Percentiles rank a stretch among this genome's conserved stretches.
These are phyloP conservation scores for Gouania willdenowi DNA, from an alignment of 2,797 vertebrate genomes.

Conservation along the genomic window DNA sequence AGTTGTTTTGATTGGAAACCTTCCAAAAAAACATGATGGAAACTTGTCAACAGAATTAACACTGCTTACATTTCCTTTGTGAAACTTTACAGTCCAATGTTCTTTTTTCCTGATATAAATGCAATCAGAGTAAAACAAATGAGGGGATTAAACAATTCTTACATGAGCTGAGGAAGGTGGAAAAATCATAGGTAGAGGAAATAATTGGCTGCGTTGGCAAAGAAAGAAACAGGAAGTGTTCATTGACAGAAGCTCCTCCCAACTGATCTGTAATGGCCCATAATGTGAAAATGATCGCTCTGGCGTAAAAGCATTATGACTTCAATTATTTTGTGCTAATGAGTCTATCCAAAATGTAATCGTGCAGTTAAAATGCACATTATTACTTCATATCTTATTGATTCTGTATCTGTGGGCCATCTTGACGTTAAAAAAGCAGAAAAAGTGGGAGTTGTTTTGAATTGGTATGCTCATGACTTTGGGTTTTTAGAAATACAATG, in stretches of 20 bases:
- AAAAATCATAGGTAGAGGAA: slow-evolving; percentile 42
- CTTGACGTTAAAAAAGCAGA: slow-evolving; percentile 53
- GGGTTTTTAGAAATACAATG: slow-evolving; percentile 81
- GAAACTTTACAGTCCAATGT: too few species aligned
- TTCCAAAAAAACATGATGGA: too few species aligned
- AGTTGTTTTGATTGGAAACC: too few species aligned
- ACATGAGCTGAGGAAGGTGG: slow-evolving; percentile 48
- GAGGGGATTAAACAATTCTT: slow-evolving; percentile 35
- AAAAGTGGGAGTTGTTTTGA: slow-evolving; percentile 57
- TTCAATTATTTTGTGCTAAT: slow-evolving; percentile 67
- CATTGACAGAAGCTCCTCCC: slow-evolving; percentile 48
- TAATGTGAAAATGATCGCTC: slow-evolving; percentile 59
- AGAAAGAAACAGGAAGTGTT: slow-evolving; percentile 58
- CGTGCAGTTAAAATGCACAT: slow-evolving; percentile 75
- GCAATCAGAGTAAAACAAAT: slow-evolving; percentile 44
- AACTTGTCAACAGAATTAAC: too few species aligned
- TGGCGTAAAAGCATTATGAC: slow-evolving; percentile 56
- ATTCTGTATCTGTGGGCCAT: slow-evolving; percentile 59
- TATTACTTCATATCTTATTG: slow-evolving; percentile 75
- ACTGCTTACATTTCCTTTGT: too few species aligned
- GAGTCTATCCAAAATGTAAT: slow-evolving; percentile 64
- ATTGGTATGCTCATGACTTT: slow-evolving; percentile 81
- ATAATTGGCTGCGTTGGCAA: slow-evolving; percentile 36
- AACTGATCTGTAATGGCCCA: slow-evolving; percentile 44
- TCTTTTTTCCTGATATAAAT: slow-evolving; percentile 56